A percentile compares a stretch with the other conserved stretches of the same genome.
These are phyloP conservation scores for Trachythela sp. DNA, from an alignment of 64 coral and sea anemone genomes.

Conservation along the genomic window DNA sequence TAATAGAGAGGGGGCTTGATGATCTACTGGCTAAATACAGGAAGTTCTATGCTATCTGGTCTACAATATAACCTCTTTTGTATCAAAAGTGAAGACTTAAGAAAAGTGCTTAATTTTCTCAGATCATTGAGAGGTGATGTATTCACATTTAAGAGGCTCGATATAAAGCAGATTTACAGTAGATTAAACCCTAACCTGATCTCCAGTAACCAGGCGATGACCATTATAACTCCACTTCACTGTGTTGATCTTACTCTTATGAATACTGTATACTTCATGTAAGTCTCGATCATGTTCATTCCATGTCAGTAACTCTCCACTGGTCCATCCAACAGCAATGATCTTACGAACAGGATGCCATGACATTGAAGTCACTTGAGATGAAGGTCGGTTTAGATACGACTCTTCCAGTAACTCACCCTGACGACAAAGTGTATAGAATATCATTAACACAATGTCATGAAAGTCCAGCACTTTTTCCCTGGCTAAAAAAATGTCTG, in stretches of 20 bases:
- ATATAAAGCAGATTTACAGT: background rate
- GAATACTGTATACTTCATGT: conserved; percentile 67
- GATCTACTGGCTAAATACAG: no score
- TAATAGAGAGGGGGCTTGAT: no score
- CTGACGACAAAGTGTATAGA: conserved; percentile 31
- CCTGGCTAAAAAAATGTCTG: no score
- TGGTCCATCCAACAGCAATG: conserved; percentile 84
- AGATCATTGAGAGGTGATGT: no score
- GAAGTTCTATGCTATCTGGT: no score
- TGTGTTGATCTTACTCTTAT: conserved; percentile 55
- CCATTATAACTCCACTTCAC: conserved; percentile 82
- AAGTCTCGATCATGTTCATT: conserved; percentile 97
- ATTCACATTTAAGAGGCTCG: no score
- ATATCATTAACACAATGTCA: no score
- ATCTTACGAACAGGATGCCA: conserved; percentile 97
- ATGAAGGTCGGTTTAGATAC: conserved; percentile 70
- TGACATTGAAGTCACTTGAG: conserved; percentile 60
- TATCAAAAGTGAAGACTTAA: no score
- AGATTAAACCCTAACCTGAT: conserved; percentile 51
- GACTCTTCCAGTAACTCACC: conserved; percentile 91
- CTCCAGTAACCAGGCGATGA: conserved; percentile 59
- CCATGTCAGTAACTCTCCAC: conserved; percentile 87
- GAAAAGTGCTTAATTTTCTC: no score
- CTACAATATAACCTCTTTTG: no score
- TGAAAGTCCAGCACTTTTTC: no score